Evolutionary conservation across 53 echinoderm and acorn worm genomes (phyloP), one percentile per base, ranked within the genome.

Genomic region (Crossaster papposus): DNA sequence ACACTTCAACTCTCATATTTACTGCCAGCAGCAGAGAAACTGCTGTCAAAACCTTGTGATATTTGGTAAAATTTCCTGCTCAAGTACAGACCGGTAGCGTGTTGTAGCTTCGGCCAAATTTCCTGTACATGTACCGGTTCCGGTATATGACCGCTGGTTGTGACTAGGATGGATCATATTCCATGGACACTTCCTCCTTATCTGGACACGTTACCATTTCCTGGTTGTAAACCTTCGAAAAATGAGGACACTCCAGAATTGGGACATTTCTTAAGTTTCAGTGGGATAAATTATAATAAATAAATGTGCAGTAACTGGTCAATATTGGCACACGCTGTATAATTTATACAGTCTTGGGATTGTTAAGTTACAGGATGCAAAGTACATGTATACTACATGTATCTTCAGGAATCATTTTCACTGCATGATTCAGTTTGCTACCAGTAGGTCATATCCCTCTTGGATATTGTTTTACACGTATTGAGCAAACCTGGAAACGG

Each of bases 81-180:
- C 68, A 68, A 68, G 68, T 68, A 65, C 38, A 38, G 2, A 44
- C 6, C 44, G 5, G 1, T 44, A n/a, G 44, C 44, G 28, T 28
- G 28, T 68, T 68, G 22, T 20, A 18, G 58, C 58, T 18, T 15
- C 7, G 17, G 58, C 22, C 17, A 6, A 28, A 68, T 68, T 68
- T 68, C 68, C 68, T 68, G 68, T 68, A 2, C n/a, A n/a, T n/a
- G n/a, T n/a, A n/a, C n/a, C n/a, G n/a, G n/a, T 68, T 68, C 68
- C 68, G 26, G 68, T 68, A 2, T 1, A n/a, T 26, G 28, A 68
- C 68, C 68, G 28, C 28, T 26, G 28, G 68, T 26, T 68, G 68
- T 26, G 2, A 28, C 28, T n/a, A 68, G 24, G 24, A 58, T 2
- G 3, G 68, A 68, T 68, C 68, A 18, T 23, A 23, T 68, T 68